Conservation (phyloP, 37 sponge, comb jelly and placozoan genomes). For the Oopsacas minuta region DNA sequence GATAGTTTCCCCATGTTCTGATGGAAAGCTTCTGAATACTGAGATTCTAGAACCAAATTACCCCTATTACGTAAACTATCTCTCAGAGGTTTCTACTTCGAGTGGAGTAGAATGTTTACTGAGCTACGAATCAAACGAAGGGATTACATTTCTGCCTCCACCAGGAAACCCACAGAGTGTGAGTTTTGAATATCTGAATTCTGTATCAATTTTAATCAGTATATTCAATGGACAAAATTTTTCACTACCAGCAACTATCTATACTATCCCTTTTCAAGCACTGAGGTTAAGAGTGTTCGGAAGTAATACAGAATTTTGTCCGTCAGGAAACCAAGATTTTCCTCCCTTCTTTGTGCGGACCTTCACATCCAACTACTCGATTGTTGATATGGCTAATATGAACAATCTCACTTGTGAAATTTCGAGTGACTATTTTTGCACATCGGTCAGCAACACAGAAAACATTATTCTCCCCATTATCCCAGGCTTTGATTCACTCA, state of each 20-base stretch:
- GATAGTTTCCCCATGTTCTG: background rate
- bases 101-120: background rate
- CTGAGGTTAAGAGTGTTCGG: background rate
- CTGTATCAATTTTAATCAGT: background rate
- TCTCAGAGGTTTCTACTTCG: background rate
- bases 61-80: background rate
- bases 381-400: background rate
- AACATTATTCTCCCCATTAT: background rate
- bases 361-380: background rate
- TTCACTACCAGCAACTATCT: background rate
- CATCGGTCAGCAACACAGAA: background rate
- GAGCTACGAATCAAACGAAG: background rate
- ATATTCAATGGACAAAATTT: background rate
- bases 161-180: background rate
- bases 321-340: background rate
- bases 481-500: background rate
- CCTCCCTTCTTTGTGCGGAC: background rate
- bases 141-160: background rate
- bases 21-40: background rate
- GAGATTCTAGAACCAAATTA: background rate
- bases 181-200: background rate
- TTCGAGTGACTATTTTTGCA: background rate
- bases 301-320: background rate
- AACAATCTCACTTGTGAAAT: background rate
- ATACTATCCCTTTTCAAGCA: background rate